Conservation (phyloP, 2,113 vertebrate species). For the Cisticola juncidis region DNA sequence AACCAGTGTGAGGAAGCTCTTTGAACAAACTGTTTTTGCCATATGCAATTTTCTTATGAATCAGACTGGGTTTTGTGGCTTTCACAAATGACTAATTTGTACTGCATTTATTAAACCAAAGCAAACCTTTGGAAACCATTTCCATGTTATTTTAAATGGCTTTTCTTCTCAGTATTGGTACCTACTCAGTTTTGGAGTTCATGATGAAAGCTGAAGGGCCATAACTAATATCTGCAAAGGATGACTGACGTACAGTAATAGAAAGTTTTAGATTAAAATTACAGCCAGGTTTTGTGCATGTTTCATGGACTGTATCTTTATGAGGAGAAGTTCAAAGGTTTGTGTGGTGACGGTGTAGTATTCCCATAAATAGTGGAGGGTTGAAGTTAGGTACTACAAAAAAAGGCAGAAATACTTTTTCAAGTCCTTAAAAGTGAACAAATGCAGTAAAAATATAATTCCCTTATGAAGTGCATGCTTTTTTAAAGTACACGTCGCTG, state of each 20-base stretch:
- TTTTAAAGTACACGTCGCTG: neutral
- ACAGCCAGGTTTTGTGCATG: neutral
- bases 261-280: neutral
- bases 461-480: neutral
- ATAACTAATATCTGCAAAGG: accelerated
- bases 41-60: neutral
- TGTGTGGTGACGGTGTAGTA: neutral
- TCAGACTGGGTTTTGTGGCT: neutral
- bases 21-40: neutral
- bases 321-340: neutral
- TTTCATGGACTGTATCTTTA: neutral
- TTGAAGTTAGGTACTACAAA: neutral
- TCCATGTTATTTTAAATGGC: neutral
- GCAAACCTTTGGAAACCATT: neutral
- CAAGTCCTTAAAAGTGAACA: neutral
- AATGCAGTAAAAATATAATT: neutral
- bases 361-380: neutral
- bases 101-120: neutral
- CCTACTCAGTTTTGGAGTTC: neutral
- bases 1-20: neutral
- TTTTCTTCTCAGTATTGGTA: neutral
- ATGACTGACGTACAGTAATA: neutral
- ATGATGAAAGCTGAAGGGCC: neutral
- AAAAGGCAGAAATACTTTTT: neutral
- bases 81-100: neutral